These are phyloP conservation scores for Drosophila anceps DNA, from an alignment of 2,888 invertebrate species.

Conservation along the genomic window DNA sequence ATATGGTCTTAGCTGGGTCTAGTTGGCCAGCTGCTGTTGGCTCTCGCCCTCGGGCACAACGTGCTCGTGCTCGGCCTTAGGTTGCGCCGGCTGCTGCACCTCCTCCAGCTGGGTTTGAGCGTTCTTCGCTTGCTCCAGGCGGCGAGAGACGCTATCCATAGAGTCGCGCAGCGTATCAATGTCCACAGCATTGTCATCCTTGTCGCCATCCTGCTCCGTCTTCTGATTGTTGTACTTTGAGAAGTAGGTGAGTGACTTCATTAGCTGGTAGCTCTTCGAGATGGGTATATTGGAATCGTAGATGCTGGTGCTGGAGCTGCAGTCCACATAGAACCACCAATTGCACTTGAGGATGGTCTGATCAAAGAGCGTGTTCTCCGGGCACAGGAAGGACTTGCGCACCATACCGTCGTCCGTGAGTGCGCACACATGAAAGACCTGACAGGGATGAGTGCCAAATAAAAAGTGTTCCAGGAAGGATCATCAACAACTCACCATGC, in stretches of 20 bases:
- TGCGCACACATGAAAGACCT: conserved; percentile 97
- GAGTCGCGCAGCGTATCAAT: conserved; percentile 78
- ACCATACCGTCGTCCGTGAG: conserved; percentile 94
- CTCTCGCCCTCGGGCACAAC: conserved; percentile 62
- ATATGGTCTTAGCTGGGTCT: conserved; percentile 38
- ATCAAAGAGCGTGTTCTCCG: conserved; percentile 95
- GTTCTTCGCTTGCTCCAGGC: conserved; percentile 60
- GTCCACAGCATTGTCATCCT: conserved; percentile 74
- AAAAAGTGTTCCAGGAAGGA: too few species aligned
- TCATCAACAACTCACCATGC: conserved; percentile 89
- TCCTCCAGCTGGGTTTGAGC: conserved; percentile 36
- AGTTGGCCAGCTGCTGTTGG: conserved; percentile 68
- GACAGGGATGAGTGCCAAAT: conserved; percentile 23
- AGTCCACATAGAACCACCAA: conserved; percentile 98
- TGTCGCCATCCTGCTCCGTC: conserved; percentile 63
- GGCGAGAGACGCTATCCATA: conserved; percentile 72
- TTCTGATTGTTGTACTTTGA: conserved; percentile 90
- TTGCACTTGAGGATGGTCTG: conserved; percentile 96
- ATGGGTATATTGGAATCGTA: conserved; percentile 96
- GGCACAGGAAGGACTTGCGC: conserved; percentile 96
- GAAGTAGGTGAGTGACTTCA: conserved; percentile 95
- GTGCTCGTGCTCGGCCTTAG: conserved; percentile 67
- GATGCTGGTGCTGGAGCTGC: conserved; percentile 91
- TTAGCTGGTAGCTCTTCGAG: conserved; percentile 95
- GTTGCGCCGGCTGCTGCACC: conserved; percentile 6